phyloP scores from a whole-genome alignment of 2,113 vertebrate species.

The Rhabdornis inornatus region DNA sequence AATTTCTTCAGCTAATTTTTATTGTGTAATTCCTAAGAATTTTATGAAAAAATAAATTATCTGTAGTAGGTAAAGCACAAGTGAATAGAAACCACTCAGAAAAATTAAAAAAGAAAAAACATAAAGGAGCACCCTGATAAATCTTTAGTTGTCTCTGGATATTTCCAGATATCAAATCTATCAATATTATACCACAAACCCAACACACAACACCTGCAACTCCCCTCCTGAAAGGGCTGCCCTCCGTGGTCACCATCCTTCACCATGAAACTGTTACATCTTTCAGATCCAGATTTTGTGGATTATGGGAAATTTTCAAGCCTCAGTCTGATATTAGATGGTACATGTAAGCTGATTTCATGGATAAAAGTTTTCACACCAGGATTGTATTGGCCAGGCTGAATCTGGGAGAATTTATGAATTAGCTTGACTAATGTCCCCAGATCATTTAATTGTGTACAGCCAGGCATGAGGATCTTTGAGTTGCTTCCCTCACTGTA shows the following conservation, averaged over 20 bases:
- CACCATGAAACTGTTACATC: not conserved
- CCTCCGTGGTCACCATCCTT: no score
- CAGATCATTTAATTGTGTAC: not conserved
- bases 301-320: not conserved
- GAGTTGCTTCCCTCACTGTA: not conserved
- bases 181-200: not conserved
- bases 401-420: not conserved
- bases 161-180: not conserved
- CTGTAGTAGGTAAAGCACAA: not conserved
- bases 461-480: not conserved
- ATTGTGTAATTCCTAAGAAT: not conserved
- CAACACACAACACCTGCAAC: not conserved
- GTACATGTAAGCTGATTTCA: not conserved
- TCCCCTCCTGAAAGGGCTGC: not conserved
- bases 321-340: not conserved
- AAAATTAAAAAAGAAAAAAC: not conserved
- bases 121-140: accelerated
- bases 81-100: not conserved
- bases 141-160: not conserved
- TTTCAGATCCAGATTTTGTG: not conserved
- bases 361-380: not conserved
- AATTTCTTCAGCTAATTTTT: not conserved
- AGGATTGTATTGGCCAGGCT: not conserved
- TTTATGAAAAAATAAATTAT: not conserved
- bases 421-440: not conserved